These are phyloP conservation scores for Eudyptes chrysolophus DNA, from an alignment of 2,113 vertebrate species.

Conservation along the genomic window DNA sequence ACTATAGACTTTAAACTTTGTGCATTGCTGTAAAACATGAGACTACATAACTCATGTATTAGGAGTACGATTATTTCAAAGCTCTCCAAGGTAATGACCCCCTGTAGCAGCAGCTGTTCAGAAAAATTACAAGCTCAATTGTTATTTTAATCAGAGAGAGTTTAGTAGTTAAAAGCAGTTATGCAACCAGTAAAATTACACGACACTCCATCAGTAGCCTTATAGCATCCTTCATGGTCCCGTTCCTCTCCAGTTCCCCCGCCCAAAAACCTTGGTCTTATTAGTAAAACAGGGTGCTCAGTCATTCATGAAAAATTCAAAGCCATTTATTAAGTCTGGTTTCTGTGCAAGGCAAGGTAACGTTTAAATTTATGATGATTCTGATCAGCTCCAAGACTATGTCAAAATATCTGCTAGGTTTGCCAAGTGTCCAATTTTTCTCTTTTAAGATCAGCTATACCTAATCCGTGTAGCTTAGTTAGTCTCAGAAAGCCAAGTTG, in stretches of 20 bases:
- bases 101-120: conserved; percentile 81
- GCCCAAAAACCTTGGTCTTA: conserved; percentile 42
- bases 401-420: conserved; percentile 64
- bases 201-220: conserved; percentile 71
- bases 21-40: conserved; percentile 79
- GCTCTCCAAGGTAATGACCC: conserved; percentile 81
- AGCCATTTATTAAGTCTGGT: conserved; percentile 66
- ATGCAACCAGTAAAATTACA: conserved; percentile 81
- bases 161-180: conserved; percentile 80
- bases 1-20: conserved; percentile 82
- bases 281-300: conserved; percentile 55
- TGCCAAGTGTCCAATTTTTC: conserved; percentile 61
- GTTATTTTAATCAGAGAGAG: conserved; percentile 84
- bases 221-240: conserved; percentile 36
- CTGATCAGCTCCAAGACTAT: conserved; percentile 58
- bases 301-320: conserved; percentile 72
- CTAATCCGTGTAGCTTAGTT: conserved; percentile 47
- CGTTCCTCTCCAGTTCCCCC: neutral
- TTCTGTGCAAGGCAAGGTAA: conserved; percentile 63
- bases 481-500: conserved; percentile 52
- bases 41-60: conserved; percentile 77
- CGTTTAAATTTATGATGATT: conserved; percentile 68
- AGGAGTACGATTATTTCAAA: conserved; percentile 76
- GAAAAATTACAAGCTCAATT: conserved; percentile 83
- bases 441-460: conserved; percentile 65